Conservation (phyloP, 2,888 invertebrate genomes). For the Diaphora mendica region DNA sequence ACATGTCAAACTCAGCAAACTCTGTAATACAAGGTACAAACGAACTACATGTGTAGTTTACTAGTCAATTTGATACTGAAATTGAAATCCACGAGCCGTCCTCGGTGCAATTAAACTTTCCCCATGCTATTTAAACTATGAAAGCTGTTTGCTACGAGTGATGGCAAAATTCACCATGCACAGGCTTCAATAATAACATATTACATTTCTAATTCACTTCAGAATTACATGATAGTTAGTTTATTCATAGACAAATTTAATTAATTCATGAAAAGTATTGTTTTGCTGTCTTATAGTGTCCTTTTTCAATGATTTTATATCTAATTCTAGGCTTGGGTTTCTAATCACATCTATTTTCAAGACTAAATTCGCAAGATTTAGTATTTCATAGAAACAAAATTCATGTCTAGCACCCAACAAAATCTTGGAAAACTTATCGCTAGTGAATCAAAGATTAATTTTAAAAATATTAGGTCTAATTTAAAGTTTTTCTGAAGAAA, state of each 20-base stretch:
- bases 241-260: background rate
- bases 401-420: background rate
- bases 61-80: conserved; percentile 44
- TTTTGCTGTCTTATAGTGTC: background rate
- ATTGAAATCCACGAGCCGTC: conserved; percentile 43
- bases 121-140: conserved; percentile 43
- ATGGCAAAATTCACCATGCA: conserved; percentile 18
- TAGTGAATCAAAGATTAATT: background rate
- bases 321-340: background rate
- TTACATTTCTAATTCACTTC: background rate
- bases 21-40: background rate
- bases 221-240: background rate
- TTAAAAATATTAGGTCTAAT: background rate
- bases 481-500: background rate
- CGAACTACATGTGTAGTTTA: background rate
- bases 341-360: background rate
- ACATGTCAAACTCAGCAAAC: background rate
- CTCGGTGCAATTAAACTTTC: conserved; percentile 54
- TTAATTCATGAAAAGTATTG: background rate
- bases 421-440: background rate
- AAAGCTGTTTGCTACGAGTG: conserved; percentile 33
- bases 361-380: background rate
- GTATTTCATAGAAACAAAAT: background rate
- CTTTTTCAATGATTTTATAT: background rate
- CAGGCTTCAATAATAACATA: background rate